Evolutionary conservation across 2,888 invertebrate genomes (phyloP), one percentile per base, ranked within the genome.

Genomic region (Idaea biselata): DNA sequence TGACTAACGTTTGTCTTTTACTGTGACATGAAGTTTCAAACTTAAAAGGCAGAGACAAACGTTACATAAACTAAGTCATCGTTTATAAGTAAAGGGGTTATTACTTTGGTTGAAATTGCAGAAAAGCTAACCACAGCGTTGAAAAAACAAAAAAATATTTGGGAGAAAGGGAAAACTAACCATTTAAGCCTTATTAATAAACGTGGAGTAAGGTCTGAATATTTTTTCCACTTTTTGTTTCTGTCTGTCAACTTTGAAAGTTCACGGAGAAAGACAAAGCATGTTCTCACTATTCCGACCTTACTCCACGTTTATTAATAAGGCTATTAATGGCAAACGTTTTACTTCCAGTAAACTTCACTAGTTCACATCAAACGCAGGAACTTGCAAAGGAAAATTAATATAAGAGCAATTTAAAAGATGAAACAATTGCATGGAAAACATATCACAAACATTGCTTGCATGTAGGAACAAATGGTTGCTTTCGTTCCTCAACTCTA

Each of bases 401-500:
- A 44, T 44, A 44, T 11, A 11, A 8, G 11, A 44, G 44, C 44
- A 44, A 44, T 44, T 44, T 44, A 44, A 44, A 44, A 44, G 44
- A 44, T 44, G 44, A 14, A 44, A 44, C 44, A 44, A 44, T 44
- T 44, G 44, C 44, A 44, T 44, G 44, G n/a, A 44, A 44, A 44
- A 11, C 11, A 44, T 44, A 44, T 44, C 44, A 44, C 44, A 44
- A 44, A 44, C 44, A 44, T 44, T 8, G 44, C 44, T 58, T 31
- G 58, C 11, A 58, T 58, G 32, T 31, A 31, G 58, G 44, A 31
- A 32, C 58, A 58, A 33, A 58, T 58, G 32, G 32, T 31, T 18
- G 32, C 17, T 14, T 58, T 58, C 18, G 18, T 58, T 17, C 16
- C 31, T 17, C 31, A 17, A 58, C 18, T 31, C 31, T 31, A 32